A percentile compares a stretch with the other conserved stretches of the same genome.
Evolutionary conservation across 2,888 invertebrate genomes (phyloP).

Genomic region (Nymphalis polychloros): DNA sequence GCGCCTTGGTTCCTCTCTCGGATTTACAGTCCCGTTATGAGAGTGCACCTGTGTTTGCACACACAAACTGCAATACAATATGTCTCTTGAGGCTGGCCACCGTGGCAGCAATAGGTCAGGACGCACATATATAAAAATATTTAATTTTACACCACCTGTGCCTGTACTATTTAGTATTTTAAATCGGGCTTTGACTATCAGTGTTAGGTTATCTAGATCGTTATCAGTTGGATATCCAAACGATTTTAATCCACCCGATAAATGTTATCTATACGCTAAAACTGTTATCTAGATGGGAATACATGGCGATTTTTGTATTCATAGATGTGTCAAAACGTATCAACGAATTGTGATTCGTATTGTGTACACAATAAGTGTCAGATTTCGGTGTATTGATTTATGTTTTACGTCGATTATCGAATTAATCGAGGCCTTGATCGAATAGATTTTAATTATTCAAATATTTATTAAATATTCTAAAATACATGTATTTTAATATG

Average conservation of each 20-base stretch:
- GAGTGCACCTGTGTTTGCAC: no score
- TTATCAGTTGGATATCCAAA: constrained; percentile 53
- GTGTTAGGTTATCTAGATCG: constrained; percentile 58
- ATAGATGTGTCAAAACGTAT: constrained; percentile 10
- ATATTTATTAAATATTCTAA: constrained; percentile 1
- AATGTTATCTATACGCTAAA: constrained; percentile 47
- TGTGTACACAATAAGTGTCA: background rate
- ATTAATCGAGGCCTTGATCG: constrained; percentile 3
- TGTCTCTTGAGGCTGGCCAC: no score
- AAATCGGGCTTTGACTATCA: constrained; percentile 46
- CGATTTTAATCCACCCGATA: constrained; percentile 70
- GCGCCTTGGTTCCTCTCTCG: no score
- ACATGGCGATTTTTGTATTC: constrained; percentile 20
- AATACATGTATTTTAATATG: background rate
- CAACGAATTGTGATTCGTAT: constrained; percentile 4
- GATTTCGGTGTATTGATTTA: background rate
- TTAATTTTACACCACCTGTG: constrained; percentile 21
- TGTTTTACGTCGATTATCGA: background rate
- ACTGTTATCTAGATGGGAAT: constrained; percentile 36
- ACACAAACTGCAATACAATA: no score
- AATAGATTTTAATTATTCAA: constrained; percentile 7
- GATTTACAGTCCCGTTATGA: no score
- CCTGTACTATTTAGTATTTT: constrained; percentile 29
- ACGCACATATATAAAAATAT: background rate
- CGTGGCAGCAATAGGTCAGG: no score